Base-by-base conservation (phyloP, 2,113 vertebrate species). In the Apus apus region DNA sequence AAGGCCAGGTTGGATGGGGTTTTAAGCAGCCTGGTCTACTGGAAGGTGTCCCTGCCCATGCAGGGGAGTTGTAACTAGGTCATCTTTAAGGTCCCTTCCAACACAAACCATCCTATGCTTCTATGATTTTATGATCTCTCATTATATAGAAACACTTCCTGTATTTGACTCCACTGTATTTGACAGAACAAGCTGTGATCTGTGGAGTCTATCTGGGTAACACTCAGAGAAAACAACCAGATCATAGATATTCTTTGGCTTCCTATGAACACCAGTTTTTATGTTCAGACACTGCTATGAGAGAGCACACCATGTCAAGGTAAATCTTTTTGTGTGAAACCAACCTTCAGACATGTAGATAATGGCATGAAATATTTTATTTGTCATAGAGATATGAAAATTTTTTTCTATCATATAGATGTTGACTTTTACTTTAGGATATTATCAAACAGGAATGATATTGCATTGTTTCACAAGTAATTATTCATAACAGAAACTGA, bases 181-280 rank as follows among this genome's bases (percentile, higher is more conserved):
- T 71, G 15, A 26, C 9, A 81, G 13, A 71, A 27, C 34, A 72
- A 40, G 15, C 8, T 40, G 12, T 64, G 32, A 57, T 91, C 3
- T 6, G 25, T 78, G 19, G 89, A 87, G 9, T 51, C 34, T 66
- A 5, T 58, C 40, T 54, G 13, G 4, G 54, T 70, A 77, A 12
- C 29, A 43, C 25, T 36, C n/a, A 61, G 77, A 85, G 25, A 72
- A 71, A 54, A 27, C 3, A 51, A 19, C 4, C 13, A 60, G 26
- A 38, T 38, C 38, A 38, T 38, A 38, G 38, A 3, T 73, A 40
- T 81, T 67, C 0, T 0, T 38, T 81, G 9, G 2, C 7, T 50
- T 87, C 36, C 32, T 21, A 40, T 60, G 23, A 72, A 72, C 4
- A 1, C 20, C 85, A 13, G 30, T 45, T 32, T 57, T 2, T 27